Conservation (phyloP, 2,888 invertebrate species). For the Nasonovia ribisnigri region DNA sequence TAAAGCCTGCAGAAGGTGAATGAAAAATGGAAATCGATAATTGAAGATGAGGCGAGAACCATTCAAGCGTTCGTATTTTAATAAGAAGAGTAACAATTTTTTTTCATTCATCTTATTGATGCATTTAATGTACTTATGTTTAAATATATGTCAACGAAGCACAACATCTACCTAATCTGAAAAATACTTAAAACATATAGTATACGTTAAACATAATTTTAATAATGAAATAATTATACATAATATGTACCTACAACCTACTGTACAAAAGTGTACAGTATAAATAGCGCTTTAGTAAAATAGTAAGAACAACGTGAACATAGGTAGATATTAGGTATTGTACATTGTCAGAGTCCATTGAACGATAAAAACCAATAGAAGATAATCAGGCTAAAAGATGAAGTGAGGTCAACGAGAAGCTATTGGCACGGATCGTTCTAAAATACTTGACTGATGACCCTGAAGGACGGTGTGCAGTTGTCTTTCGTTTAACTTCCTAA, state of each 20-base stretch:
- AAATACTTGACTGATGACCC: not conserved
- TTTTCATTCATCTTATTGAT: not conserved
- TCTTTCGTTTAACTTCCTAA: not conserved
- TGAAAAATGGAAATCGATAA: not conserved
- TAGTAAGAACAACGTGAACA: not conserved
- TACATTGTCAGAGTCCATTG: not conserved
- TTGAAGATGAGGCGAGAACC: constrained; percentile 20
- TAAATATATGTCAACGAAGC: not conserved
- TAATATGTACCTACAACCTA: no score
- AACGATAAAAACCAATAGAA: constrained; percentile 2
- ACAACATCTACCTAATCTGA: not conserved
- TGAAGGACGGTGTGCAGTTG: not conserved
- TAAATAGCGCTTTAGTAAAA: not conserved
- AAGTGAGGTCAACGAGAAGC: constrained; percentile 43
- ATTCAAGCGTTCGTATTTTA: not conserved
- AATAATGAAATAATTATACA: not conserved
- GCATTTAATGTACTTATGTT: not conserved
- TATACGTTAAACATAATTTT: not conserved
- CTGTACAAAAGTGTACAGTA: not conserved
- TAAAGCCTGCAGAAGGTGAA: not conserved
- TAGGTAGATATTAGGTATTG: not conserved
- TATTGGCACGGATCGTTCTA: not conserved
- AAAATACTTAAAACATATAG: not conserved
- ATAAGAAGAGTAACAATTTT: not conserved
- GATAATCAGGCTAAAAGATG: constrained; percentile 29